Evolutionary conservation across 2,888 invertebrate genomes (phyloP).

Genomic region (Nephrocerus scutellatus): DNA sequence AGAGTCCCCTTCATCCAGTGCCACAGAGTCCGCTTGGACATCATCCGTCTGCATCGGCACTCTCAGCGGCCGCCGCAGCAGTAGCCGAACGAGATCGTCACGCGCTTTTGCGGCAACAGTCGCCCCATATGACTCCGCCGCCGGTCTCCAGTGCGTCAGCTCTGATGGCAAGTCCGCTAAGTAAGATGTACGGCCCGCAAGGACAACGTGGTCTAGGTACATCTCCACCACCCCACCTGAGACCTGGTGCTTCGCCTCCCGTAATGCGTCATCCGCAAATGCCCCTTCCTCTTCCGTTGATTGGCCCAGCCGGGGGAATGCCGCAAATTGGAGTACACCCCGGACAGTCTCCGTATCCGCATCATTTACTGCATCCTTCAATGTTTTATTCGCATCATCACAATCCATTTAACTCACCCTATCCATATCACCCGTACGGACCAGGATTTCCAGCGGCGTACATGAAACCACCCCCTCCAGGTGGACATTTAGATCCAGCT

Average conservation of each 20-base stretch:
- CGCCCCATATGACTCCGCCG: conserved; percentile 49
- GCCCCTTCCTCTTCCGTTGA: conserved; percentile 46
- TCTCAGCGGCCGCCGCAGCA: conserved; percentile 48
- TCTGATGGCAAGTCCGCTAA: conserved; percentile 46
- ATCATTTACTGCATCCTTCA: conserved; percentile 60
- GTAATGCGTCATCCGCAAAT: conserved; percentile 50
- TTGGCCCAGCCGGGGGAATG: conserved; percentile 45
- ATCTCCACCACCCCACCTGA: conserved; percentile 46
- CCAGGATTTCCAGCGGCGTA: conserved; percentile 47
- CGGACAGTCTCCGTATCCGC: conserved; percentile 64
- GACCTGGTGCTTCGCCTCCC: conserved; percentile 52
- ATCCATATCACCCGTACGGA: conserved; percentile 51
- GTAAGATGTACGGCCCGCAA: conserved; percentile 50
- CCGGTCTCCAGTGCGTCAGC: conserved; percentile 48
- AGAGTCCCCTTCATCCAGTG: conserved; percentile 48
- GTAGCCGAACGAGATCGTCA: conserved; percentile 48
- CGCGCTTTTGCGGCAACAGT: conserved; percentile 45
- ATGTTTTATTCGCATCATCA: conserved; percentile 72
- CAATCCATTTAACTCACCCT: conserved; percentile 52
- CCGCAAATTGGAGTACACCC: conserved; percentile 58
- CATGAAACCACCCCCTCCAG: conserved; percentile 46
- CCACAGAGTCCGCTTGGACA: conserved; percentile 47
- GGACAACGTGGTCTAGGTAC: conserved; percentile 52
- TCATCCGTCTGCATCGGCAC: conserved; percentile 45
- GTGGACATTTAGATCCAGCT: conserved; percentile 43